phyloP scores from a whole-genome alignment of 1,140 invertebrate genomes.

The Araneus ventricosus region DNA sequence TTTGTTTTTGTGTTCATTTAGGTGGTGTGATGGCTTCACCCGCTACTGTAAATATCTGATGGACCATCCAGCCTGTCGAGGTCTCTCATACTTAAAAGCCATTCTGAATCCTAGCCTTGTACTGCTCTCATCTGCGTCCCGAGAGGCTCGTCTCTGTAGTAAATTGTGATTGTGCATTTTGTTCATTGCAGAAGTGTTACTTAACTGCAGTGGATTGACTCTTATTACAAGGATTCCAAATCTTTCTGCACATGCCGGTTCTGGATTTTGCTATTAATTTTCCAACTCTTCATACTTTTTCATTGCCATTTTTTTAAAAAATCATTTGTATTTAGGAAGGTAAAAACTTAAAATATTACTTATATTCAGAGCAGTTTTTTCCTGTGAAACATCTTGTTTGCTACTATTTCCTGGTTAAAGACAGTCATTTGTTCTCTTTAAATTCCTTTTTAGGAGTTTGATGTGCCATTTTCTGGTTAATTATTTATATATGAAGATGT shows the following conservation, averaged over 20 bases:
- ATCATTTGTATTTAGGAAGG: too few relatives aligned
- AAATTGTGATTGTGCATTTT: slow-evolving; percentile 14
- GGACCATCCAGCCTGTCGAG: slow-evolving; percentile 13
- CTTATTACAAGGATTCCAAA: not conserved
- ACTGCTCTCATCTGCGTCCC: not conserved
- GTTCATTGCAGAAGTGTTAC: not conserved
- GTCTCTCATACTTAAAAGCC: slow-evolving; percentile 26
- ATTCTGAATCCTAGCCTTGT: slow-evolving; percentile 24
- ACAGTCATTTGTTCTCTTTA: too few relatives aligned
- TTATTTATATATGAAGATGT: too few relatives aligned
- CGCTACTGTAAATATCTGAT: slow-evolving; percentile 1
- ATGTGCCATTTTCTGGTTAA: too few relatives aligned
- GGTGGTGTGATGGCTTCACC: slow-evolving; percentile 11
- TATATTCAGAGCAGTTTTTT: too few relatives aligned
- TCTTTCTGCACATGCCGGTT: not conserved
- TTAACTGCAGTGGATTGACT: not conserved
- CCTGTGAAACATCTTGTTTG: too few relatives aligned
- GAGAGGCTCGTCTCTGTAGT: not conserved
- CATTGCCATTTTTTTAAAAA: not conserved
- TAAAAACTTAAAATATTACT: too few relatives aligned
- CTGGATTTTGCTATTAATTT: not conserved
- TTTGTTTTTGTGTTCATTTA: not conserved
- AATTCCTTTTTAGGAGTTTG: too few relatives aligned
- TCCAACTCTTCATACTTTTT: not conserved
- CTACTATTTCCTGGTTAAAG: too few relatives aligned